phyloP scores from a whole-genome alignment of 2,113 vertebrate genomes.

The Pseudorasbora parva region DNA sequence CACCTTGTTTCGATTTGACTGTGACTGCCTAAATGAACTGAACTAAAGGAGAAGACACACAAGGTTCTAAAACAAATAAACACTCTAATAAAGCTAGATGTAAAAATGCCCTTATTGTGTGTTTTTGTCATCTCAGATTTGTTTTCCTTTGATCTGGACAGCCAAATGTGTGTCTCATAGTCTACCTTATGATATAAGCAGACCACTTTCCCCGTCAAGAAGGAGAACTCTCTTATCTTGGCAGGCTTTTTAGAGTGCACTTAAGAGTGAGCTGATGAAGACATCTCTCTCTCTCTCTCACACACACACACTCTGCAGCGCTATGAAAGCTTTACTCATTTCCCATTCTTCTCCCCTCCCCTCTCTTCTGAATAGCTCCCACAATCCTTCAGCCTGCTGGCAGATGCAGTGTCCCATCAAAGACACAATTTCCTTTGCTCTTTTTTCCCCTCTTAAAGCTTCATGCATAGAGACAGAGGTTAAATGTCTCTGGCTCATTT shows the following conservation, averaged over 20 bases:
- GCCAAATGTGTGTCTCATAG: constrained; percentile 13
- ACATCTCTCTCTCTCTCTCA: constrained; percentile 9
- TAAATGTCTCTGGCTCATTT: constrained; percentile 57
- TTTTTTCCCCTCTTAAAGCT: constrained; percentile 4
- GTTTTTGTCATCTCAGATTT: background rate
- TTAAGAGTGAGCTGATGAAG: constrained; percentile 48
- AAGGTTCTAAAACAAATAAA: no score
- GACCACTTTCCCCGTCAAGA: background rate
- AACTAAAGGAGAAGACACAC: no score
- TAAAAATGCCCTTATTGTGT: background rate
- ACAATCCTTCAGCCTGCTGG: constrained; percentile 28
- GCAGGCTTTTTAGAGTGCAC: constrained; percentile 41
- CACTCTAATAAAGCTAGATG: no score
- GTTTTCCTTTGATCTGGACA: background rate
- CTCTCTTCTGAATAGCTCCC: constrained; percentile 23
- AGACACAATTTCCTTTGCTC: constrained; percentile 4
- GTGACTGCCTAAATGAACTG: no score
- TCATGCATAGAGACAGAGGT: constrained; percentile 50
- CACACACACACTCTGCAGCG: constrained; percentile 23
- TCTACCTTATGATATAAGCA: background rate
- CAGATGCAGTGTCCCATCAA: constrained; percentile 46
- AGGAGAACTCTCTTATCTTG: constrained; percentile 24
- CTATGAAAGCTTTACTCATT: constrained; percentile 29
- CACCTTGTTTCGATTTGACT: no score
- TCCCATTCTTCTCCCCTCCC: constrained; percentile 7